Evolutionary conservation across 2,888 invertebrate species (phyloP).

Genomic region (Macroteleia sp.): DNA sequence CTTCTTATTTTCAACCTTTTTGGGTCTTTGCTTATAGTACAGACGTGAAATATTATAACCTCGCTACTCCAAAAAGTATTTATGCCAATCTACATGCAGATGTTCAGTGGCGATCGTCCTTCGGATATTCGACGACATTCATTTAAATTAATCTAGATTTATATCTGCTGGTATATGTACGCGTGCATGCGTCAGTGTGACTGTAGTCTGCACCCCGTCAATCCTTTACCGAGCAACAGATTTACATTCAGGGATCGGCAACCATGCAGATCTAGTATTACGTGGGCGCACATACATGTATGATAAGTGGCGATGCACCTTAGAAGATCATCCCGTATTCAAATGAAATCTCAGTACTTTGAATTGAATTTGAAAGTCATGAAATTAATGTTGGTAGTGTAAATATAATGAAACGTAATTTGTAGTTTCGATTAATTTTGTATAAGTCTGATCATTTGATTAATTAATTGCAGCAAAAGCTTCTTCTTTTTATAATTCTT

Average conservation of each 20-base stretch:
- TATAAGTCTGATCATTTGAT: too few relatives aligned
- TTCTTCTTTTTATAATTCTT: too few relatives aligned
- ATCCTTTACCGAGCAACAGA: constrained; percentile 47
- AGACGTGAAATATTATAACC: constrained; percentile 31
- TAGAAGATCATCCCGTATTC: constrained; percentile 25
- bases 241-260: constrained; percentile 45
- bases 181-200: constrained; percentile 4
- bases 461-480: too few relatives aligned
- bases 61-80: constrained; percentile 46
- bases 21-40: constrained; percentile 15
- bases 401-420: constrained; percentile 1
- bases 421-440: constrained; percentile 1
- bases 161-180: constrained; percentile 64
- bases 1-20: too few relatives aligned
- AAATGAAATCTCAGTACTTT: constrained; percentile 8
- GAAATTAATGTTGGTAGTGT: neutral
- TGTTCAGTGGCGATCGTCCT: constrained; percentile 72
- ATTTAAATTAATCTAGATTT: constrained; percentile 80
- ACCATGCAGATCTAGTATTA: constrained; percentile 26
- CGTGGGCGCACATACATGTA: constrained; percentile 40
- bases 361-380: constrained; percentile 15
- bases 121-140: constrained; percentile 71
- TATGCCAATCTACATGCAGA: constrained; percentile 70
- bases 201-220: constrained; percentile 33
- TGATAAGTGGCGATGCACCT: constrained; percentile 46